Evolutionary conservation across 2,888 invertebrate species (phyloP).

Genomic region (Baccha elongata): DNA sequence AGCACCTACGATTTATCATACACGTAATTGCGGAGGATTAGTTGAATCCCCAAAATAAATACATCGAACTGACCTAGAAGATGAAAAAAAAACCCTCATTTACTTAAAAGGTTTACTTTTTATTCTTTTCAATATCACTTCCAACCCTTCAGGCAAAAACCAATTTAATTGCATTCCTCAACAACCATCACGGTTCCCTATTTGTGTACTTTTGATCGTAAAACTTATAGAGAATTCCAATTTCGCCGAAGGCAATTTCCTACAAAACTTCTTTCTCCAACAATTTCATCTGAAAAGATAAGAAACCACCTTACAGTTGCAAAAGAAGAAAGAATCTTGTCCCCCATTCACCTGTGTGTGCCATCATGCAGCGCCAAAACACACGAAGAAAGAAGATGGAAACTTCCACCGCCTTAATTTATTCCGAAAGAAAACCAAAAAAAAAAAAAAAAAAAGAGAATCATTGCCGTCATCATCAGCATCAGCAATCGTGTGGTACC

Average conservation of each 20-base stretch:
- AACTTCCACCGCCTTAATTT: slow-evolving; percentile 49
- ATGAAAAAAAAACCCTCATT: too few species aligned
- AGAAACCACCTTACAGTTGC: slow-evolving; percentile 21
- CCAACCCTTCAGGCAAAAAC: not conserved
- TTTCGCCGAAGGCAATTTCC: slow-evolving; percentile 21
- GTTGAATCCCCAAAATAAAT: too few species aligned
- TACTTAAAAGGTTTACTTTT: too few species aligned
- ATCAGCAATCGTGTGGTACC: slow-evolving; percentile 15
- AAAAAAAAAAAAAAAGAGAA: slow-evolving; percentile 22
- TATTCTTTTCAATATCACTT: too few species aligned
- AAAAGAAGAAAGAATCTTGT: slow-evolving; percentile 46
- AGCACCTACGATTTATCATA: too few species aligned
- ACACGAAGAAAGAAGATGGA: slow-evolving; percentile 30
- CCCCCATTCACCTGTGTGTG: slow-evolving; percentile 49
- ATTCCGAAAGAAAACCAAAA: slow-evolving; percentile 55
- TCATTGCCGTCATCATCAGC: slow-evolving; percentile 3
- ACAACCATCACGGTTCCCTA: not conserved
- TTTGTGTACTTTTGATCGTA: not conserved
- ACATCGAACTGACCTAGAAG: too few species aligned
- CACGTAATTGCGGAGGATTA: too few species aligned
- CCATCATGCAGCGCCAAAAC: slow-evolving; percentile 12
- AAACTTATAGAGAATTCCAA: not conserved
- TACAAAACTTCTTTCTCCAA: slow-evolving; percentile 33
- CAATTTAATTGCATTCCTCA: not conserved
- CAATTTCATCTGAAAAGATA: slow-evolving; percentile 22